Base-by-base conservation (phyloP, 2,888 invertebrate genomes). In the Eupithecia vulgata region DNA sequence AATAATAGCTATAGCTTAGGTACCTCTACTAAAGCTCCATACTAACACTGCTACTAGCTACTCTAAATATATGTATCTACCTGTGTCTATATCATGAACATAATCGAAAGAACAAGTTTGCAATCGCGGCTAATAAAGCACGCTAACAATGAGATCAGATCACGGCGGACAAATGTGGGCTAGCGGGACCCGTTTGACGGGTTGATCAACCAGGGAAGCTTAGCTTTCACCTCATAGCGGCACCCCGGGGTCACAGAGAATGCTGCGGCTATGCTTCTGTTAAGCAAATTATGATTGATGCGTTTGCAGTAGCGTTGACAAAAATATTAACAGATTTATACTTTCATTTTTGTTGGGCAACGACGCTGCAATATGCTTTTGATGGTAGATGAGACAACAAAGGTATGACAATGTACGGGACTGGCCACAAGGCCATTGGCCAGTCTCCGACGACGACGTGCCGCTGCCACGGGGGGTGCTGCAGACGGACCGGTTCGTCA, bases 161-260 rank as follows among this genome's bases (percentile, higher is more conserved):
- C 81, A 73, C 71, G 68, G 68, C 68, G 72, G 82, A 83, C 82
- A 81, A 84, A 88, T 88, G 86, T 90, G 80, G 88, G 90, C 85
- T 87, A 86, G 80, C 82, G 81, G 82, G 82, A 91, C 91, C 85
- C 87, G 93, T 91, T 81, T 65, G 87, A 91, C 93, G 87, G 87
- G 92, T 92, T 84, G 77, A 78, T 64, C 74, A 75, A 78, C 79
- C 78, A 73, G 77, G 81, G 71, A 67, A 70, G 80, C 82, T 82
- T 81, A 72, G 80, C 81, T 82, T 82, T 82, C 82, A 78, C 82
- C 79, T 78, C 76, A 72, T 78, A 75, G 78, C 76, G 71, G 74
- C 74, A 74, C 83, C 87, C 84, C 76, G 82, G 85, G 89, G 86
- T 88, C 87, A 85, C 81, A 83, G 82, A 73, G 78, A 69, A 73